Conservation (phyloP, 1,140 invertebrate species). For the Drosophila varians region DNA sequence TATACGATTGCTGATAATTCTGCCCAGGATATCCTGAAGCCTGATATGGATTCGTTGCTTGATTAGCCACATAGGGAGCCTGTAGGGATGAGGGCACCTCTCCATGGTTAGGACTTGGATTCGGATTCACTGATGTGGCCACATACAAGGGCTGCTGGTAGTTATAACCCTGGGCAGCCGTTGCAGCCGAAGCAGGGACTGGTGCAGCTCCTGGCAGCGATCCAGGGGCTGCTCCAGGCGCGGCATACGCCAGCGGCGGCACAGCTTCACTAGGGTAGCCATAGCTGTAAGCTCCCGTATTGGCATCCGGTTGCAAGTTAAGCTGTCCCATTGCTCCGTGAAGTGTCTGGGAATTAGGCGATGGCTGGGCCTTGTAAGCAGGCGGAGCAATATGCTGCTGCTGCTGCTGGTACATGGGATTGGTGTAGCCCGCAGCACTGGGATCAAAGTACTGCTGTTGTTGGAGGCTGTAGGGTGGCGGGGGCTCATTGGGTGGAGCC, state of each 20-base stretch:
- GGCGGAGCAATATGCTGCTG: conserved; percentile 76
- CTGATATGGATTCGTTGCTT: conserved; percentile 1
- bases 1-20: conserved; percentile 20
- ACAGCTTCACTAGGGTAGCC: conserved; percentile 31
- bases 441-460: conserved; percentile 80
- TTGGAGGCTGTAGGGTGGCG: conserved; percentile 75
- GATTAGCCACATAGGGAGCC: conserved; percentile 34
- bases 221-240: conserved; percentile 2
- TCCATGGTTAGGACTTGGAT: conserved; percentile 3
- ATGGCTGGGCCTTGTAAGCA: conserved; percentile 75
- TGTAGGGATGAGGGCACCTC: conserved; percentile 17
- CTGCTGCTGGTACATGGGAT: conserved; percentile 80
- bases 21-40: conserved; percentile 9
- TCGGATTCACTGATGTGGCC: conserved; percentile 44
- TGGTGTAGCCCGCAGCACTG: conserved; percentile 72
- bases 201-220: neutral
- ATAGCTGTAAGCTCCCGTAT: conserved; percentile 35
- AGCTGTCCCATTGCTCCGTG: conserved; percentile 56
- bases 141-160: conserved; percentile 73
- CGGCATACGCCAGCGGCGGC: conserved; percentile 35
- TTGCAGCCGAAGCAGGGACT: neutral
- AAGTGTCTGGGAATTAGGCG: conserved; percentile 72
- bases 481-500: conserved; percentile 73
- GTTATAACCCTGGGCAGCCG: conserved; percentile 36
- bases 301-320: conserved; percentile 38